A percentile compares a stretch with the other conserved stretches of the same genome.
phyloP scores from a whole-genome alignment of 1,140 invertebrate species.

The Nylanderia fulva region DNA sequence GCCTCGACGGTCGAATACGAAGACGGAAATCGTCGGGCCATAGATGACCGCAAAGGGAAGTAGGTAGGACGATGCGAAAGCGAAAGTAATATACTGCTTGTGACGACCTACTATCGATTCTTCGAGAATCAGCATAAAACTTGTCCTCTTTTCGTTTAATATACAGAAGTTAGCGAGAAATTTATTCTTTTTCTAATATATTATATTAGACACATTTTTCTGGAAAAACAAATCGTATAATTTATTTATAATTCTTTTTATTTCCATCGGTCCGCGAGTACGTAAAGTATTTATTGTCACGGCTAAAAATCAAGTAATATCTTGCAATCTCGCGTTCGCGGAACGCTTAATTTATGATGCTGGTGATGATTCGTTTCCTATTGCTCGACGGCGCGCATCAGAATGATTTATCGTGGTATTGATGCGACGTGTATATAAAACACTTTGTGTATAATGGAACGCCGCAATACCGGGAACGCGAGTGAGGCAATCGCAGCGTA shows the following conservation, averaged over 20 bases:
- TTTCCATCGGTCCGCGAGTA: background rate
- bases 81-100: constrained; percentile 29
- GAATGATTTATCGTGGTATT: constrained; percentile 60
- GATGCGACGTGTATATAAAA: constrained; percentile 44
- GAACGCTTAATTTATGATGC: constrained; percentile 41
- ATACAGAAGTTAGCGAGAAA: background rate
- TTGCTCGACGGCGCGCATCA: background rate
- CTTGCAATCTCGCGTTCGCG: background rate
- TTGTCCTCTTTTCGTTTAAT: background rate
- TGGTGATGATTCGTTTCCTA: constrained; percentile 23
- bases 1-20: constrained; percentile 31
- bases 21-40: constrained; percentile 36
- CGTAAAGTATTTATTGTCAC: background rate
- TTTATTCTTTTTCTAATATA: background rate
- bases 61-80: constrained; percentile 41
- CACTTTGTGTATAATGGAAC: constrained; percentile 59
- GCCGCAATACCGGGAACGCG: constrained; percentile 28
- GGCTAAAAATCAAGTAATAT: constrained; percentile 24
- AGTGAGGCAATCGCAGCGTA: constrained; percentile 59
- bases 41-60: constrained; percentile 24
- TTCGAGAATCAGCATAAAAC: constrained; percentile 10
- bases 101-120: constrained; percentile 35
- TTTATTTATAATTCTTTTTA: background rate
- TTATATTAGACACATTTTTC: background rate
- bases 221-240: background rate